These are phyloP conservation scores for Allolobophora icterica DNA, from an alignment of 2,888 invertebrate genomes.

Conservation along the genomic window DNA sequence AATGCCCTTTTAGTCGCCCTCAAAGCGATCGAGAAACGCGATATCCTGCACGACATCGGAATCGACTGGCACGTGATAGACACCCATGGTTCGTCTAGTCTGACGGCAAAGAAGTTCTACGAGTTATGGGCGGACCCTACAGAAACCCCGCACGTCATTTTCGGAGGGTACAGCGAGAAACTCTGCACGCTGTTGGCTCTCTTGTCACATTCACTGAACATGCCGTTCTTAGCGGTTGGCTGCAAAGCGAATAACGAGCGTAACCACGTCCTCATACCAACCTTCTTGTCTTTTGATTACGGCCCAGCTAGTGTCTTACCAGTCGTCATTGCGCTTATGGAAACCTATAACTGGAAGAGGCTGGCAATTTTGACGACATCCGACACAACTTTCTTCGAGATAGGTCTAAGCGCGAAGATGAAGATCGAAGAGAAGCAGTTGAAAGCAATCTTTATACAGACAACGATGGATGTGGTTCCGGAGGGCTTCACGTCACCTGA, in stretches of 20 bases:
- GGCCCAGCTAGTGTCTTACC: not conserved
- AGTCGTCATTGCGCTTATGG: not conserved
- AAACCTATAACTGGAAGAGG: not conserved
- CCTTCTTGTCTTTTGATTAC: not conserved
- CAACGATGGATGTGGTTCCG: not conserved
- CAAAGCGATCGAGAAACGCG: not conserved
- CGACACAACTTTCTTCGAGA: not conserved
- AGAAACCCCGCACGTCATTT: not conserved
- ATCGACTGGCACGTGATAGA: not conserved
- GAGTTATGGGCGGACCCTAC: not conserved
- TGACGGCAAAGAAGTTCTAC: not conserved
- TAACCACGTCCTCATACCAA: not conserved
- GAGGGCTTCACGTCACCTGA: not conserved
- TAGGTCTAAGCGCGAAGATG: not conserved
- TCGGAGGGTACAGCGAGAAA: not conserved
- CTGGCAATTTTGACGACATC: not conserved
- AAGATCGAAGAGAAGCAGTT: not conserved
- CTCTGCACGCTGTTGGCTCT: not conserved
- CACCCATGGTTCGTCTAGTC: not conserved
- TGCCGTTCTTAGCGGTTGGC: not conserved
- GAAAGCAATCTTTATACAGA: not conserved
- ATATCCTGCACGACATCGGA: not conserved
- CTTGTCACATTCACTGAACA: not conserved
- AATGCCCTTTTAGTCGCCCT: not conserved
- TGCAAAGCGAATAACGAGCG: not conserved